These are phyloP conservation scores for Clepsis dumicolana DNA, from an alignment of 2,888 invertebrate species.

Conservation along the genomic window DNA sequence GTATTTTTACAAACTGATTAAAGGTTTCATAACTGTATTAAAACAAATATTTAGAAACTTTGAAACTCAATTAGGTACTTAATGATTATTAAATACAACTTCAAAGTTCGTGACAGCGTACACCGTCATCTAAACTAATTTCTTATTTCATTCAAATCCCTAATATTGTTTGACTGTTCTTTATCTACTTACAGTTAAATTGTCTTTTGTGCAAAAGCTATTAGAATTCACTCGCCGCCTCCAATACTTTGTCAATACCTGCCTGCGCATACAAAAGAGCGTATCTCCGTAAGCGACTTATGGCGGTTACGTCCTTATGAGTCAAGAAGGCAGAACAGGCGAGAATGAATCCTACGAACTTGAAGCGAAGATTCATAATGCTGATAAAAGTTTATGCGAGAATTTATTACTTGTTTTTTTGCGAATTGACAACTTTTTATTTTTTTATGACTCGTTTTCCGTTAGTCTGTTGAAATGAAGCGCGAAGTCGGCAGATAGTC, in stretches of 20 bases:
- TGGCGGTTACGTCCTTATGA: too few relatives aligned
- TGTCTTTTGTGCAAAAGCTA: conserved; percentile 4
- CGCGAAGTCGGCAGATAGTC: not conserved
- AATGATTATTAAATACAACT: too few relatives aligned
- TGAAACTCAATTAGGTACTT: too few relatives aligned
- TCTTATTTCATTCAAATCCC: not conserved
- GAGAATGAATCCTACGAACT: conserved; percentile 9
- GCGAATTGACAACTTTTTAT: conserved; percentile 11
- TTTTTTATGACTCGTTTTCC: not conserved
- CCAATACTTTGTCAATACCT: conserved; percentile 20
- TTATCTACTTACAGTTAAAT: not conserved
- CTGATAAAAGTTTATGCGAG: conserved; percentile 18
- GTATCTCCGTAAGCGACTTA: too few relatives aligned
- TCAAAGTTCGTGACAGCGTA: too few relatives aligned
- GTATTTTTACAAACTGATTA: too few relatives aligned
- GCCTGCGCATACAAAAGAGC: too few relatives aligned
- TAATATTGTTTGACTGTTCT: not conserved
- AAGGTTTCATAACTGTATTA: too few relatives aligned
- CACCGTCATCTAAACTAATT: too few relatives aligned
- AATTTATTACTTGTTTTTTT: conserved; percentile 1
- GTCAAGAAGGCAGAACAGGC: not conserved
- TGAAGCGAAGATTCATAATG: conserved; percentile 10
- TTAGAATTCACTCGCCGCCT: conserved; percentile 19
- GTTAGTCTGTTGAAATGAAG: not conserved
- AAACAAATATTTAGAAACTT: too few relatives aligned